Evolutionary conservation across 2,797 vertebrate genomes (phyloP).

Genomic region (Thaleichthys pacificus): DNA sequence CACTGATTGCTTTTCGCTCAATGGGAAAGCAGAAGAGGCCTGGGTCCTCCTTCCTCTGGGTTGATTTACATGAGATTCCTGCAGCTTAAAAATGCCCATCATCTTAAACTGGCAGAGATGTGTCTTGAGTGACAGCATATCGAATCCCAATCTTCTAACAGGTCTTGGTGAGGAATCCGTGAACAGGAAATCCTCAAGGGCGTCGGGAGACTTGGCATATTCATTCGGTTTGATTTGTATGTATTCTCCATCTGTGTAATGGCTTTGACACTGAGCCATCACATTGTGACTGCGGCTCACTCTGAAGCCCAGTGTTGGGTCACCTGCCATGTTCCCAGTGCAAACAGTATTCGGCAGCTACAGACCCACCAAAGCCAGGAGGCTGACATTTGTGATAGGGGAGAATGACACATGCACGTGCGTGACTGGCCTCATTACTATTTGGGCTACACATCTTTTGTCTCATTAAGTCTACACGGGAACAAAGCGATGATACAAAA

Average conservation of each 20-base stretch:
- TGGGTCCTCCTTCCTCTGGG: constrained; percentile 18
- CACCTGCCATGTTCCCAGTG: constrained; percentile 37
- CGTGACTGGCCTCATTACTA: not conserved
- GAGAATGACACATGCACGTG: not conserved
- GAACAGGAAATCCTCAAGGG: constrained; percentile 47
- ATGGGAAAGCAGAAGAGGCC: constrained; percentile 48
- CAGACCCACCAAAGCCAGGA: not conserved
- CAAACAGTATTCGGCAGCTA: not conserved
- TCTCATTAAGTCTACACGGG: not conserved
- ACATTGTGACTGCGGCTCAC: constrained; percentile 56
- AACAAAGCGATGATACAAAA: not conserved
- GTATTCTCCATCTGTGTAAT: constrained; percentile 57
- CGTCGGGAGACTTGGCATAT: constrained; percentile 42
- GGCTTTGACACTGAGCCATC: constrained; percentile 65
- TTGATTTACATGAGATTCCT: constrained; percentile 41
- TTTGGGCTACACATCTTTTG: not conserved
- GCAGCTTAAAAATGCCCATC: constrained; percentile 43
- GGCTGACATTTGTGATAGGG: not conserved
- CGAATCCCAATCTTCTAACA: constrained; percentile 60
- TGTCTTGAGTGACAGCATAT: constrained; percentile 61
- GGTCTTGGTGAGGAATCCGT: constrained; percentile 42
- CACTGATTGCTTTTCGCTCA: constrained; percentile 65
- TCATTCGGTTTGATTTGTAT: constrained; percentile 56
- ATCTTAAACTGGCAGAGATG: constrained; percentile 36
- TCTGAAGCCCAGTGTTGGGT: constrained; percentile 62